phyloP scores from a whole-genome alignment of 2,113 vertebrate species.

The Phalacrocorax pelagicus region DNA sequence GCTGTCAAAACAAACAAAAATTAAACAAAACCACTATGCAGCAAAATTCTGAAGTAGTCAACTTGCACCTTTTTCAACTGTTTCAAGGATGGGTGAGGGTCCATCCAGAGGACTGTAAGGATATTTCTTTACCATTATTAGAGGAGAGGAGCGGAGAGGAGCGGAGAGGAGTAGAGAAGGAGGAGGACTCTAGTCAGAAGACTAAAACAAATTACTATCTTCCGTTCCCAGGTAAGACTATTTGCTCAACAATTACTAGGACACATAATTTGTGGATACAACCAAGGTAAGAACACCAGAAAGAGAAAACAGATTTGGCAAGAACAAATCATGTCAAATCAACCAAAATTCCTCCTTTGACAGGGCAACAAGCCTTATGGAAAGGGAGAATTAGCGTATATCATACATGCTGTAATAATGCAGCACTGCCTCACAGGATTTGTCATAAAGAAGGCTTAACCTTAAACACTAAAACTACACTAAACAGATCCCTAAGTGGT shows the following conservation, averaged over 20 bases:
- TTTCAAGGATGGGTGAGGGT: background rate
- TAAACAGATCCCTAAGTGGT: background rate
- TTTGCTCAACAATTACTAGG: background rate
- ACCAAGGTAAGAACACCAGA: background rate
- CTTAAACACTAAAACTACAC: background rate
- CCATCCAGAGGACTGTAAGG: background rate
- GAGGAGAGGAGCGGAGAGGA: too few species aligned
- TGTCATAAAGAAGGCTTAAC: background rate
- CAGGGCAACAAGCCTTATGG: background rate
- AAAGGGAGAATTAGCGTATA: background rate
- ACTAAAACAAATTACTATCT: background rate
- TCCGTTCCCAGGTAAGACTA: background rate
- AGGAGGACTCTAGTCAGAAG: background rate
- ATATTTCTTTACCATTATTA: background rate
- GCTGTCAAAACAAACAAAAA: background rate
- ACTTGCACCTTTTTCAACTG: background rate
- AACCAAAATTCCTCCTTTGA: background rate
- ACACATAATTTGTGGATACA: background rate
- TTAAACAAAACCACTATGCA: background rate
- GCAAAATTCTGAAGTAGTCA: background rate
- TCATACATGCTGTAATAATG: background rate
- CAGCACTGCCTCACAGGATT: background rate
- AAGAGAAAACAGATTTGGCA: background rate
- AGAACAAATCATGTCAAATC: background rate
- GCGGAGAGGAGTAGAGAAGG: background rate